A percentile compares a stretch with the other conserved stretches of the same genome.
Conservation (phyloP, 1,140 invertebrate genomes). For the Trypoxylus dichotomus region DNA sequence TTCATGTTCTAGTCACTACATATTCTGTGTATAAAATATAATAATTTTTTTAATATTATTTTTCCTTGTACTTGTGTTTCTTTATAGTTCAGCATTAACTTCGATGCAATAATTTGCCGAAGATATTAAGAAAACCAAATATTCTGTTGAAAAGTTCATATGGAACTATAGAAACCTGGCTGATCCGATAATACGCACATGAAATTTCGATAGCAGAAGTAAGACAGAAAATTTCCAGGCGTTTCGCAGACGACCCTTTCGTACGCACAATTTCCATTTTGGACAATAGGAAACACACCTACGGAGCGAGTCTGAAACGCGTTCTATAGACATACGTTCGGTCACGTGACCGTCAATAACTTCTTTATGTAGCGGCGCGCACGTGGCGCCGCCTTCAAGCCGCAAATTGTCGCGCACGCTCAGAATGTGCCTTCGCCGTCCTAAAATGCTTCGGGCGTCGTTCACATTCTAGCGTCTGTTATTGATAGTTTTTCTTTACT, state of each 20-base stretch:
- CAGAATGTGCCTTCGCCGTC: constrained; percentile 37
- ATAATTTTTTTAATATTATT: too few relatives aligned
- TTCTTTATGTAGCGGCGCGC: constrained; percentile 46
- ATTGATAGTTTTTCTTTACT: constrained; percentile 52
- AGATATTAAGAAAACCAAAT: too few relatives aligned
- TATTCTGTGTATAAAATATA: too few relatives aligned
- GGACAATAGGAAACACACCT: constrained; percentile 23
- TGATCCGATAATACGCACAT: too few relatives aligned
- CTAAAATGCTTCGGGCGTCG: neutral
- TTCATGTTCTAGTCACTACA: too few relatives aligned
- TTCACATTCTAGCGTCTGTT: constrained; percentile 43
- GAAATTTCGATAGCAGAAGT: too few relatives aligned
- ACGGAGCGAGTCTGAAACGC: constrained; percentile 40
- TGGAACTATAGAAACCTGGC: too few relatives aligned
- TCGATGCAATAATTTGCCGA: too few relatives aligned
- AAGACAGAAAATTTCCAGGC: too few relatives aligned
- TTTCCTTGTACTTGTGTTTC: too few relatives aligned
- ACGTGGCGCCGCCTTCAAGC: constrained; percentile 52
- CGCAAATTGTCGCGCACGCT: constrained; percentile 47
- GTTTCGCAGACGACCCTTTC: neutral
- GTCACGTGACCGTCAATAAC: constrained; percentile 46
- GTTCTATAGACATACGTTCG: constrained; percentile 32
- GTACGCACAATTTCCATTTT: neutral
- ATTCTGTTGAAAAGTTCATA: too few relatives aligned
- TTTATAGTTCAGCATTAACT: too few relatives aligned